phyloP scores from a whole-genome alignment of 1,140 invertebrate genomes.

The Temnothorax curvispinosus region DNA sequence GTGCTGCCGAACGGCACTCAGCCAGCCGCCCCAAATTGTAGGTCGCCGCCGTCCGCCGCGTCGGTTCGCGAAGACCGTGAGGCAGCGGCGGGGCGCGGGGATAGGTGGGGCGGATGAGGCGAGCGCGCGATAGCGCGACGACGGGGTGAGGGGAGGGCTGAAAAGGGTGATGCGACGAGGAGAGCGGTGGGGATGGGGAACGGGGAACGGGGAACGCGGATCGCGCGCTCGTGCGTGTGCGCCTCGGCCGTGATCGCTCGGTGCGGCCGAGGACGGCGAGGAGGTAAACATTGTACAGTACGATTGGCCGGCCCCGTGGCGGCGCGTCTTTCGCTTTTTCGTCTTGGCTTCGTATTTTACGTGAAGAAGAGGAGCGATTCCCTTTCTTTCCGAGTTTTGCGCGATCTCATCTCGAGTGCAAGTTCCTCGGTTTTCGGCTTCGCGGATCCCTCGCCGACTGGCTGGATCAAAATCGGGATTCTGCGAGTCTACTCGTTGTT shows the following conservation, averaged over 20 bases:
- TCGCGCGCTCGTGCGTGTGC: conserved; percentile 57
- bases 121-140: background rate
- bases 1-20: conserved; percentile 79
- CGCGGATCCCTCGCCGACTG: background rate
- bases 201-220: conserved; percentile 42
- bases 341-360: background rate
- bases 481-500: background rate
- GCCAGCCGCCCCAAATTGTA: conserved; percentile 83
- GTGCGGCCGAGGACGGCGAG: conserved; percentile 69
- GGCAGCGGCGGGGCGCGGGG: conserved; percentile 15
- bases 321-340: conserved; percentile 83
- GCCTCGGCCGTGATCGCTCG: conserved; percentile 78
- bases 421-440: background rate
- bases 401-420: too few species aligned
- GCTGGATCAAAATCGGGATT: background rate
- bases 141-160: background rate
- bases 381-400: background rate
- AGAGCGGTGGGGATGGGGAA: conserved; percentile 62
- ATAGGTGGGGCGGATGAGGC: background rate
- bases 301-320: conserved; percentile 82
- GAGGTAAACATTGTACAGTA: conserved; percentile 84
- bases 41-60: conserved; percentile 76
- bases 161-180: conserved; percentile 42
- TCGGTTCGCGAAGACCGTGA: conserved; percentile 27
- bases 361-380: background rate